Conservation (phyloP, 2,888 invertebrate genomes). For the Drosophila aldrichi region DNA sequence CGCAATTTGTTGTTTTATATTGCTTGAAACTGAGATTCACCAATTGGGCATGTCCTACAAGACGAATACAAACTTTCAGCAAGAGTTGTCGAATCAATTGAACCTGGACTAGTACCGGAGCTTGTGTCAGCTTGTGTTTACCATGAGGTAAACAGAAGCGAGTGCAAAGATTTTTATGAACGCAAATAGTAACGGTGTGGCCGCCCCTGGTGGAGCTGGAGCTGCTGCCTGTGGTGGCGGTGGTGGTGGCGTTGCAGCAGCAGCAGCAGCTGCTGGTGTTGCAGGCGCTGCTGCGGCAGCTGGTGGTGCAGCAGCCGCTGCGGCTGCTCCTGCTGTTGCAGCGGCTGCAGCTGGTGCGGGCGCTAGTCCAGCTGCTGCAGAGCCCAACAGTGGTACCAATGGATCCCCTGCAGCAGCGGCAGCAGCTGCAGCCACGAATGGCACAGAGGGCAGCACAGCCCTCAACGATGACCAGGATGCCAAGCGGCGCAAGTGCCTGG, state of each 20-base stretch:
- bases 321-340: not conserved
- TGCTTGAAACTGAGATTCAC: constrained; percentile 24
- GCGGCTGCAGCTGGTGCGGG: constrained; percentile 32
- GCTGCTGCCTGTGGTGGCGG: constrained; percentile 30
- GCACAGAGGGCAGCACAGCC: constrained; percentile 26
- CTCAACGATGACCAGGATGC: constrained; percentile 66
- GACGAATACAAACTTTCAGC: constrained; percentile 9
- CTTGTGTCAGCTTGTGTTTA: constrained; percentile 4
- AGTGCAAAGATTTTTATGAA: constrained; percentile 51
- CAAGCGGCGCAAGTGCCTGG: constrained; percentile 67
- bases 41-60: constrained; percentile 34
- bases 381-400: constrained; percentile 17
- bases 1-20: constrained; percentile 60
- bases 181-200: constrained; percentile 59
- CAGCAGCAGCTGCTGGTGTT: constrained; percentile 4
- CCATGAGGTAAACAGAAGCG: constrained; percentile 13
- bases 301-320: constrained; percentile 24
- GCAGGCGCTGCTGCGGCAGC: constrained; percentile 3
- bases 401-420: constrained; percentile 14
- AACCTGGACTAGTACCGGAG: constrained; percentile 1
- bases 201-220: constrained; percentile 39
- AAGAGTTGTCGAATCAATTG: constrained; percentile 16
- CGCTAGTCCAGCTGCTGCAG: constrained; percentile 23
- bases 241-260: constrained; percentile 15
- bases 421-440: constrained; percentile 29